These are phyloP conservation scores for Thalassarche chlororhynchos DNA, from an alignment of 2,113 vertebrate species.

Conservation along the genomic window DNA sequence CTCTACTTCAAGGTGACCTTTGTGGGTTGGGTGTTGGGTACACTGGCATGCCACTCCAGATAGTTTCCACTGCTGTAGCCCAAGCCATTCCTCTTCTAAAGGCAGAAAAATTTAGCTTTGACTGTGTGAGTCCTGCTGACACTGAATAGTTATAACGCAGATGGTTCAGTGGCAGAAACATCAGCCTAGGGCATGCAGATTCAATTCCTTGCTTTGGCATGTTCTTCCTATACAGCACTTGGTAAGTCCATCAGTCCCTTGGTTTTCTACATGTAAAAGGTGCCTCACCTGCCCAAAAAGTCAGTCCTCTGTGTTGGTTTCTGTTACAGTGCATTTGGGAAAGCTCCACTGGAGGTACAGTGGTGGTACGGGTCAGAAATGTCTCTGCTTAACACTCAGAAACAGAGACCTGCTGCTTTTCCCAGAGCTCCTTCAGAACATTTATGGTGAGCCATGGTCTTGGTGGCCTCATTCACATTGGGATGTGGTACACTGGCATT, in stretches of 20 bases:
- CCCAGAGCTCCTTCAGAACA: neutral
- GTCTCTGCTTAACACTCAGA: neutral
- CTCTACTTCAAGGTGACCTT: neutral
- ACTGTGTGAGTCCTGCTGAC: neutral
- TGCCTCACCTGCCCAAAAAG: neutral
- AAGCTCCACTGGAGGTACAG: neutral
- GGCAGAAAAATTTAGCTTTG: neutral
- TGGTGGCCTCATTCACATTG: neutral
- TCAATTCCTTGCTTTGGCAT: neutral
- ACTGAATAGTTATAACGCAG: neutral
- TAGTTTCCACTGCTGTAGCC: neutral
- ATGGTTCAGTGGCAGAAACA: neutral
- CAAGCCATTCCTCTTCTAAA: neutral
- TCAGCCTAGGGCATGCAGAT: neutral
- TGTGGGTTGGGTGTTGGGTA: neutral
- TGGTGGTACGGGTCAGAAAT: neutral
- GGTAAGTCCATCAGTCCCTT: neutral
- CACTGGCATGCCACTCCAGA: neutral
- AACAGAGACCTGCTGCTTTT: neutral
- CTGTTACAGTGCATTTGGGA: neutral
- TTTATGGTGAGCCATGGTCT: neutral
- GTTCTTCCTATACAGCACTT: neutral
- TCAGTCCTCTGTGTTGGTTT: neutral
- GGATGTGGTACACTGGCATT: neutral
- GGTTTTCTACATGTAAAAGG: fast-evolving